Conservation (phyloP, 2,113 vertebrate genomes). For the Abramis brama region DNA sequence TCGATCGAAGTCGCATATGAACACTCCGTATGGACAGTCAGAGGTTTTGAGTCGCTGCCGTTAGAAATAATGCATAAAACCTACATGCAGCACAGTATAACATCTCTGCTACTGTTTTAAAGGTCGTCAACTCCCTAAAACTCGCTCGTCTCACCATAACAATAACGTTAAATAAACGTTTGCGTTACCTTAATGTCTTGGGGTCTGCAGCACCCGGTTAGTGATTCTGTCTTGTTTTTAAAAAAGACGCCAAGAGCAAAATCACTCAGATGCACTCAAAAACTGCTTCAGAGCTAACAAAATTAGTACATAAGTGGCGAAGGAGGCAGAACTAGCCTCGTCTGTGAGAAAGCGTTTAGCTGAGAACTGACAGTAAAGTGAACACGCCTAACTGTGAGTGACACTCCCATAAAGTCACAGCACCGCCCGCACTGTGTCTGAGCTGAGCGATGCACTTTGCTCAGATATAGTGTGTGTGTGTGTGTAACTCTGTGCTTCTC, state of each 20-base stretch:
- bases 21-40: neutral
- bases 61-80: neutral
- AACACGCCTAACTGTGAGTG: conserved; percentile 38
- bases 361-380: conserved; percentile 34
- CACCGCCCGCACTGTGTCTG: conserved; percentile 35
- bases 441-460: conserved; percentile 11
- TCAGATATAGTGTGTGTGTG: neutral
- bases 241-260: neutral
- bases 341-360: conserved; percentile 7
- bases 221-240: conserved; percentile 1
- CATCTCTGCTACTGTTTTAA: neutral
- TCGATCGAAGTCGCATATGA: neutral
- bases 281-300: neutral
- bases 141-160: neutral
- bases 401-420: conserved; percentile 37
- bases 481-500: neutral
- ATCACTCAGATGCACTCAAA: neutral
- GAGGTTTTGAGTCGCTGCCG: neutral
- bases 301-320: neutral
- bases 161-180: neutral
- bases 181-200: conserved; percentile 20
- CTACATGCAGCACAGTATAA: neutral
- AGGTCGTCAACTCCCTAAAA: neutral
- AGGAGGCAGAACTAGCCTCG: neutral
- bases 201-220: neutral